Evolutionary conservation across 2,888 invertebrate species (phyloP).

Genomic region (Ormia ochracea): DNA sequence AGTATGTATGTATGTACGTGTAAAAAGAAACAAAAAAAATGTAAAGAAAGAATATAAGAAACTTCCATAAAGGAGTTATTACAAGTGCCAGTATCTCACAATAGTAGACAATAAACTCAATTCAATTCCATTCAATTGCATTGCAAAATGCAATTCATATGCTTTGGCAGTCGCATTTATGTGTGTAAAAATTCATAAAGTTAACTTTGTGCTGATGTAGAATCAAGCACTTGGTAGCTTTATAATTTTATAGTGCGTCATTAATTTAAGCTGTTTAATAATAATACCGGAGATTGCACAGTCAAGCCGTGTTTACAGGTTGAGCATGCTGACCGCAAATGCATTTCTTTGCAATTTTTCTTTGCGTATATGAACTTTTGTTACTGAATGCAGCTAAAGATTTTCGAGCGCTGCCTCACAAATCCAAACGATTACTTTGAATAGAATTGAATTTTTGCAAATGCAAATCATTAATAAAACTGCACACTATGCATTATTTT

Average conservation of each 20-base stretch:
- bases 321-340: neutral
- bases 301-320: neutral
- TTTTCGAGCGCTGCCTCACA: too few relatives aligned
- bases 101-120: slow-evolving; percentile 45
- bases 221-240: slow-evolving; percentile 29
- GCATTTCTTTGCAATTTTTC: neutral
- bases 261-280: slow-evolving; percentile 28
- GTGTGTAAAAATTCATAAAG: neutral
- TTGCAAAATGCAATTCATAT: slow-evolving; percentile 21
- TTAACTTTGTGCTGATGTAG: neutral
- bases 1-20: neutral
- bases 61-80: slow-evolving; percentile 17
- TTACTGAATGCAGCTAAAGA: too few relatives aligned
- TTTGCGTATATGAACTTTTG: neutral
- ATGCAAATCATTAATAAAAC: too few relatives aligned
- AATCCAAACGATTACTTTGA: too few relatives aligned
- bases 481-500: too few relatives aligned
- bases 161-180: slow-evolving; percentile 2
- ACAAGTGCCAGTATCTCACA: slow-evolving; percentile 10
- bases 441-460: too few relatives aligned
- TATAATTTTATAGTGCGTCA: slow-evolving; percentile 44
- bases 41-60: neutral
- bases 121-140: slow-evolving; percentile 32
- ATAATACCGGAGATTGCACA: neutral
- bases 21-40: neutral